Evolutionary conservation across 2,888 invertebrate genomes (phyloP).

Genomic region (Acholoe squamosa): DNA sequence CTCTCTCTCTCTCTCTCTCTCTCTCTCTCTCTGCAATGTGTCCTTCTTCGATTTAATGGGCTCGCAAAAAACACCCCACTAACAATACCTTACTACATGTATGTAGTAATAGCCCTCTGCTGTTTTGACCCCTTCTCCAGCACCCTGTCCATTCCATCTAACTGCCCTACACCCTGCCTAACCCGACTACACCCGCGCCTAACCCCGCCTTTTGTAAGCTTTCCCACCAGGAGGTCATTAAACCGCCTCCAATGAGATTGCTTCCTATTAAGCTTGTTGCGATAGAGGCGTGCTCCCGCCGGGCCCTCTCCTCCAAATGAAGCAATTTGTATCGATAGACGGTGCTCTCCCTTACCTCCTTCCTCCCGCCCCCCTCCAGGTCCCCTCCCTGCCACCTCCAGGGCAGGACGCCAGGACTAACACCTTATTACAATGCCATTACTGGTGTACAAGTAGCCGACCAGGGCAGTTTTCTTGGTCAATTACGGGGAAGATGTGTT

Average conservation of each 20-base stretch:
- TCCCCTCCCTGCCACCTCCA: not conserved
- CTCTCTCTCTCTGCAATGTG: not conserved
- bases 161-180: too few relatives aligned
- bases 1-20: not conserved
- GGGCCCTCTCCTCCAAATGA: slow-evolving; percentile 17
- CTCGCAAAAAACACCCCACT: too few relatives aligned
- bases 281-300: not conserved
- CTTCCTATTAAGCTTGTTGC: not conserved
- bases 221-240: too few relatives aligned
- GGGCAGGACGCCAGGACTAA: not conserved
- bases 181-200: too few relatives aligned
- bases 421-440: slow-evolving; percentile 41
- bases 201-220: too few relatives aligned
- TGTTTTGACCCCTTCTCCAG: too few relatives aligned
- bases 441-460: not conserved
- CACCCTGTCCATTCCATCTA: not conserved
- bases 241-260: slow-evolving; percentile 15
- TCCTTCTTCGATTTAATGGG: too few relatives aligned
- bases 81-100: too few relatives aligned
- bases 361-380: not conserved
- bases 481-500: not conserved
- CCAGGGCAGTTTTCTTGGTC: not conserved
- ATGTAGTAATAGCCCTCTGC: too few relatives aligned
- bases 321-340: slow-evolving; percentile 23
- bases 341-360: not conserved